Conservation (phyloP, 2,888 invertebrate species). For the Polyploca ridens region DNA sequence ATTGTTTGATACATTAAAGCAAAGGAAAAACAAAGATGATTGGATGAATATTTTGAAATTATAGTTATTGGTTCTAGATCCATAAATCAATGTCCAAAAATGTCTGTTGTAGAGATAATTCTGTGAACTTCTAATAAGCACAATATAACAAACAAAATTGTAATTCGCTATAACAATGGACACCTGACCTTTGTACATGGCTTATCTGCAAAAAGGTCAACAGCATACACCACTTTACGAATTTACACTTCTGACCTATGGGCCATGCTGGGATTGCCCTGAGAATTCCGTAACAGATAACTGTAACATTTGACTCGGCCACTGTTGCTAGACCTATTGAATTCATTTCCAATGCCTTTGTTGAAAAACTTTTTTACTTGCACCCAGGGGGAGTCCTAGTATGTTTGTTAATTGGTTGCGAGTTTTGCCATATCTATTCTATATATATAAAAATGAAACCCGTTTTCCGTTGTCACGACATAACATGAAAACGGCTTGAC, state of each 20-base stretch:
- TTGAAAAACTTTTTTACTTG: conserved; percentile 17
- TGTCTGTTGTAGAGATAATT: too few species aligned
- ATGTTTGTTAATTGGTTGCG: background rate
- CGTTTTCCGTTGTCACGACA: too few species aligned
- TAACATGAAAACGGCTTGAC: too few species aligned
- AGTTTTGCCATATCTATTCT: background rate
- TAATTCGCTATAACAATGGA: conserved; percentile 31
- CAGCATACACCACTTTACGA: conserved; percentile 41
- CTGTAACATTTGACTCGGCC: conserved; percentile 49
- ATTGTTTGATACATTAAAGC: too few species aligned
- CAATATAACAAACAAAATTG: conserved; percentile 10
- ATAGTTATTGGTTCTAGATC: too few species aligned
- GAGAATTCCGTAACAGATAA: conserved; percentile 54
- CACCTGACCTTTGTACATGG: conserved; percentile 30
- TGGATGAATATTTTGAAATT: too few species aligned
- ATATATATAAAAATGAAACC: too few species aligned
- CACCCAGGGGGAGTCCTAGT: background rate
- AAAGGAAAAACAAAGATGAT: too few species aligned
- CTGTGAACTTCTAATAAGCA: background rate
- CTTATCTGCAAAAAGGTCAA: conserved; percentile 47
- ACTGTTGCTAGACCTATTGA: conserved; percentile 32
- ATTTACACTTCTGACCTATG: conserved; percentile 63
- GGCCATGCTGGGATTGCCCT: conserved; percentile 52
- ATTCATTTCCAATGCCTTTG: conserved; percentile 23
- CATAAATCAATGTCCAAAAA: too few species aligned